A percentile compares a stretch with the other conserved stretches of the same genome.
These are phyloP conservation scores for Leptogaster cylindrica DNA, from an alignment of 2,888 invertebrate species.

Conservation along the genomic window DNA sequence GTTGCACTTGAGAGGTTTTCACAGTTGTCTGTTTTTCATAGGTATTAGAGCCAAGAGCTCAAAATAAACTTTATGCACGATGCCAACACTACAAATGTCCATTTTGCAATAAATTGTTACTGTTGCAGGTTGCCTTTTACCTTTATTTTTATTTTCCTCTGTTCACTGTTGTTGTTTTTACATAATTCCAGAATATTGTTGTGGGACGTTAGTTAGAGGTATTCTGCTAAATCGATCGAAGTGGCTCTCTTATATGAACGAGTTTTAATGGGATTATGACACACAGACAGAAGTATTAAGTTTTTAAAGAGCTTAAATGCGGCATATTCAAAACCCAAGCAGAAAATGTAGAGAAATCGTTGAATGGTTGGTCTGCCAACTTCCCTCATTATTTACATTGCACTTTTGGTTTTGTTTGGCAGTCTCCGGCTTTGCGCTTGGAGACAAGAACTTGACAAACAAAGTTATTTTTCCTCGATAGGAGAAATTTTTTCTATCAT, in stretches of 20 bases:
- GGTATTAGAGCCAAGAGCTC: not conserved
- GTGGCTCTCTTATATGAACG: not conserved
- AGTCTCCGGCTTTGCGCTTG: too few species aligned
- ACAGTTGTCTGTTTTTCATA: not conserved
- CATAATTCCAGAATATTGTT: too few species aligned
- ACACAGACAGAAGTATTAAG: not conserved
- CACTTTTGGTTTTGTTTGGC: too few species aligned
- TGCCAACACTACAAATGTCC: not conserved
- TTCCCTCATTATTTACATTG: too few species aligned
- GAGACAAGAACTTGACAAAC: too few species aligned
- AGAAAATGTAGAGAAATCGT: not conserved
- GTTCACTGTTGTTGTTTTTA: too few species aligned
- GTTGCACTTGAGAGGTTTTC: conserved; percentile 2
- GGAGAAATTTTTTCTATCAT: too few species aligned
- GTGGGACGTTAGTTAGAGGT: not conserved
- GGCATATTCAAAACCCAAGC: not conserved
- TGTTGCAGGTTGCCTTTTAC: not conserved
- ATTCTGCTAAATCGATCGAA: not conserved
- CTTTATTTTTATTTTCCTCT: too few species aligned
- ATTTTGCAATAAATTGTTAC: not conserved
- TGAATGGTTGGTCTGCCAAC: too few species aligned
- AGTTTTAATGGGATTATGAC: conserved; percentile 1
- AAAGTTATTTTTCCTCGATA: too few species aligned
- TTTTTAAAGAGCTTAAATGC: not conserved
- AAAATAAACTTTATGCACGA: not conserved